Percentiles rank a stretch among this genome's conserved stretches.
Evolutionary conservation across 2,888 invertebrate genomes (phyloP).

Genomic region (Stenoptilia bipunctidactyla): DNA sequence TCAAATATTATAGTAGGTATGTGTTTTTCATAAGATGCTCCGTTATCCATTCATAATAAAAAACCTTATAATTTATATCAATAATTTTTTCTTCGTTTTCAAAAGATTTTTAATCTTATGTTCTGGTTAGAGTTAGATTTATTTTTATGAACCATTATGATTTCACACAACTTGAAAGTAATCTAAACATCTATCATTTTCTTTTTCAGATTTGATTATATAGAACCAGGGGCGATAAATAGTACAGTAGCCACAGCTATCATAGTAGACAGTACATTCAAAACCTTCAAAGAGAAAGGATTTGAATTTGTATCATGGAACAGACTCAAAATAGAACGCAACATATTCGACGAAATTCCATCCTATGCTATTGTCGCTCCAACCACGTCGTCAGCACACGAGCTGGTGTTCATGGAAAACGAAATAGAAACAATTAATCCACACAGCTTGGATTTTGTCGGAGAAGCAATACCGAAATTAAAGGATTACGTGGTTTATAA

Average conservation of each 20-base stretch:
- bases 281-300: conserved; percentile 67
- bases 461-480: conserved; percentile 51
- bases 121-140: no score
- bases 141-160: no score
- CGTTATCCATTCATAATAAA: no score
- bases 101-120: no score
- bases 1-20: no score
- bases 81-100: no score
- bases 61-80: no score
- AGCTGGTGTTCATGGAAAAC: conserved; percentile 60
- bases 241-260: conserved; percentile 73
- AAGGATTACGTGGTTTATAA: conserved; percentile 61
- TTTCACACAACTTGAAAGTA: no score
- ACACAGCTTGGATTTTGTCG: conserved; percentile 72
- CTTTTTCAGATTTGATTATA: conserved; percentile 71
- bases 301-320: conserved; percentile 77
- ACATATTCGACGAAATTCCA: conserved; percentile 73
- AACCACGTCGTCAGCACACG: conserved; percentile 62
- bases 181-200: no score
- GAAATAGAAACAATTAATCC: conserved; percentile 51
- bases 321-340: conserved; percentile 73
- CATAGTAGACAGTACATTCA: conserved; percentile 74
- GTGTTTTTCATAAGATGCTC: no score
- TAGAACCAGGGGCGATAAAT: conserved; percentile 75
- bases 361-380: conserved; percentile 64